These are phyloP conservation scores for Virgularia gustaviana DNA, from an alignment of 92 coral and sea anemone species.

Conservation along the genomic window DNA sequence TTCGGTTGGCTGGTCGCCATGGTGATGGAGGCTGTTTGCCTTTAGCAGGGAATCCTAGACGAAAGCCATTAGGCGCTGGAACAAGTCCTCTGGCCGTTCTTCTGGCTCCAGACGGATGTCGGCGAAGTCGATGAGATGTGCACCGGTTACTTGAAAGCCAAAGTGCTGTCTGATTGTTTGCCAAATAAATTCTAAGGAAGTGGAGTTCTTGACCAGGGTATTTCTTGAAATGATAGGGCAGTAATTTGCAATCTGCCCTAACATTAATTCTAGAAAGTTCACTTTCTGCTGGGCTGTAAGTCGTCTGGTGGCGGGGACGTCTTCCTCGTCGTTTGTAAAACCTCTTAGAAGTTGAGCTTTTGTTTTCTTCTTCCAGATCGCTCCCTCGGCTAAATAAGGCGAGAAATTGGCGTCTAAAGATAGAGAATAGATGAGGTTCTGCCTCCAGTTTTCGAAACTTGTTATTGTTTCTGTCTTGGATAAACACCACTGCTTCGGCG, in stretches of 20 bases:
- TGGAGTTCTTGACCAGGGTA: conserved; percentile 43
- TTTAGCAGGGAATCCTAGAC: conserved; percentile 55
- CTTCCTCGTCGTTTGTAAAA: conserved; percentile 39
- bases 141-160: conserved; percentile 64
- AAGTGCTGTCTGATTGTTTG: conserved; percentile 58
- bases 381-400: no score
- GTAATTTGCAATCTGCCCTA: conserved; percentile 65
- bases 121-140: conserved; percentile 54
- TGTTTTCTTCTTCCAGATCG: no score
- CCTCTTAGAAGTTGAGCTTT: no score
- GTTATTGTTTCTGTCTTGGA: no score
- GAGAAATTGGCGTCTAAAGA: no score
- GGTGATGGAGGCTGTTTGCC: conserved; percentile 57
- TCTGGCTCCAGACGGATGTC: conserved; percentile 53
- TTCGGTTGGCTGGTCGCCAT: conserved; percentile 51
- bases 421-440: no score
- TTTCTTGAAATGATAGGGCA: conserved; percentile 60
- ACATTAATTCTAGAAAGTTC: conserved; percentile 50
- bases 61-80: conserved; percentile 61
- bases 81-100: conserved; percentile 74
- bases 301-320: conserved; percentile 43
- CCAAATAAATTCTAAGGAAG: conserved; percentile 60
- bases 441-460: no score
- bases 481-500: no score
- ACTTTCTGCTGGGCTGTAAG: conserved; percentile 58